Evolutionary conservation across 2,888 invertebrate genomes (phyloP), one percentile per base, ranked within the genome.

Genomic region (Tubulanus polymorphus): DNA sequence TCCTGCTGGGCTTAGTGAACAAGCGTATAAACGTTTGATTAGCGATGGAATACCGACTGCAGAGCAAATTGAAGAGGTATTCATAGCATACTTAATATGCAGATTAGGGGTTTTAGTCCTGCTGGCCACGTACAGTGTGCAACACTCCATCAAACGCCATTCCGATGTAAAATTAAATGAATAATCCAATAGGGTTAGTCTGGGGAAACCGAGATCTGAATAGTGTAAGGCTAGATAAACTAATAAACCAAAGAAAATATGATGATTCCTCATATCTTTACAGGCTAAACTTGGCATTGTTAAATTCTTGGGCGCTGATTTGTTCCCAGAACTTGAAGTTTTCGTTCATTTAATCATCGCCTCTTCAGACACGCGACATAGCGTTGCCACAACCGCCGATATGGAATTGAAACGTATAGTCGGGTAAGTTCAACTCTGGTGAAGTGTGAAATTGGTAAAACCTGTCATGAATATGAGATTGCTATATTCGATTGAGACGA

Each of bases 341-440:
- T 82, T 91, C 25, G 80, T 88, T 60, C 88, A 90, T 53, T 81
- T 92, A 57, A 86, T 93, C 8, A 86, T 94, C 5, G 93, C 90
- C 1, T 89, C 91, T 0, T 88, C 93, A 0, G 94, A 94, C 73
- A 90, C 92, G 0, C 83, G 93, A 61, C 78, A 80, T 60, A 73
- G 88, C 78, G 90, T 94, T 46, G 91, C 91, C 52, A 91, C 91
- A 73, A 84, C 88, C 55, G 93, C 92, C 1, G 91, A 93, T 72
- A 86, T 87, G 62, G 90, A 91, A 66, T 79, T 94, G 8, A 91
- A 90, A 70, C 88, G 90, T 79, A 69, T 78, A n/a, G 67, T 66
- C 32, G 71, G 75, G 74, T 76, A 64, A 65, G 64, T 57, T 18
- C 15, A 20, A 15, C 23, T 41, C 5, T 41, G 6, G 6, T 8